Evolutionary conservation across 2,888 invertebrate genomes (phyloP), one percentile per base, ranked within the genome.

Genomic region (Eupithecia inturbata): DNA sequence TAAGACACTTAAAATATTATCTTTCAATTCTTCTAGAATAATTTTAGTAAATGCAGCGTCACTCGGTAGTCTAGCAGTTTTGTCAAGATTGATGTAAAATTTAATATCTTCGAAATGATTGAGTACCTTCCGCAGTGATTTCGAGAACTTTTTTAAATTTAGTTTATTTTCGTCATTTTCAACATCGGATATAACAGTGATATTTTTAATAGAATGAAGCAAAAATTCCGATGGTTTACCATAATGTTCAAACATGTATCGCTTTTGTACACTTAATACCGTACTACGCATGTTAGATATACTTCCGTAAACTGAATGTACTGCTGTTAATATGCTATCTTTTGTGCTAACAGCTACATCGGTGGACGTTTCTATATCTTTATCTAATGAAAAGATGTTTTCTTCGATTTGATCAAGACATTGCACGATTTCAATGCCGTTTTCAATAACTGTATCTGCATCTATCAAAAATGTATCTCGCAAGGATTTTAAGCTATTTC

Each of bases 211-310:
- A 6, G 91, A 87, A 36, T 79, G 83, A 36, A 94, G 82, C 70
- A 93, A 74, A 10, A 79, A 81, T 84, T 91, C 89, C 5, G 91
- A 90, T 10, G 94, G 94, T 79, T 90, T 89, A 3, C 92, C 93
- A 77, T 92, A 95, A 79, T 93, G 92, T 78, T 92, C 89, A 77
- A 90, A 91, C 89, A 95, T 89, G 60, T 89, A 92, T 70, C 86
- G 89, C 81, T 92, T 94, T 84, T 92, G 93, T 77, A 94, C 86
- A 78, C 91, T 92, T 22, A 91, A 88, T 68, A 95, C 88, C n/a
- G 94, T 91, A 77, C 95, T 91, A 68, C 95, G 92, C 88, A 95
- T 95, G 72, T 95, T 92, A 70, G 95, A 94, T 79, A 95, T 95
- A 78, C 92, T 94, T 12, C 92, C 88, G 80, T 95, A 95, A 53